A percentile compares a stretch with the other conserved stretches of the same genome.
phyloP scores from a whole-genome alignment of 2,113 vertebrate species.

The Ailurus styani region DNA sequence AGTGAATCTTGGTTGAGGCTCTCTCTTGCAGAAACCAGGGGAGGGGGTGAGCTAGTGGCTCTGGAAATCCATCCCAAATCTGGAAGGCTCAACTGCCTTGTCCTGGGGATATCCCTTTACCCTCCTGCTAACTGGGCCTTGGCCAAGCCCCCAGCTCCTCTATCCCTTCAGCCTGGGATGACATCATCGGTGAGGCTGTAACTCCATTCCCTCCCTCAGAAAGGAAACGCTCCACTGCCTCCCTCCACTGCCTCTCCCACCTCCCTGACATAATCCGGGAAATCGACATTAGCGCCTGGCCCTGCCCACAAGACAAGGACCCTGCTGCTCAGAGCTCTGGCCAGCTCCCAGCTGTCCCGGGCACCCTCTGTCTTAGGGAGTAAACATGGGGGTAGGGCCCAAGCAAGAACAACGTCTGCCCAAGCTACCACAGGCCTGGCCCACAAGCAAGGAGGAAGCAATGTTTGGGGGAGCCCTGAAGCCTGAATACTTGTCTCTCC shows the following conservation, averaged over 20 bases:
- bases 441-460: background rate
- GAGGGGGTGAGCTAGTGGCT: background rate
- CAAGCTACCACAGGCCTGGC: background rate
- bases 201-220: background rate
- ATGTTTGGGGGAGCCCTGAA: background rate
- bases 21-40: background rate
- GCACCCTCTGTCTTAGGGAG: background rate
- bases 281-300: background rate
- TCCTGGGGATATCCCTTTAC: constrained; percentile 7
- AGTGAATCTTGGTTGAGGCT: background rate
- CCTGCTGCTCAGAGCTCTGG: background rate
- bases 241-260: background rate
- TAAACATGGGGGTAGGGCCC: background rate
- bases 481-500: background rate
- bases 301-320: background rate
- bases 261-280: background rate
- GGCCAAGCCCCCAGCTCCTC: background rate
- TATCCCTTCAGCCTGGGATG: background rate
- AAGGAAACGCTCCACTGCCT: background rate
- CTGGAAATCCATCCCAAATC: background rate
- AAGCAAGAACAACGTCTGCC: background rate
- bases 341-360: background rate
- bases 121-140: background rate
- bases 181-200: background rate
- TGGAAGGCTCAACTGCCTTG: background rate